Base-by-base conservation (phyloP, 1,140 invertebrate genomes). In the Venturia canescens region DNA sequence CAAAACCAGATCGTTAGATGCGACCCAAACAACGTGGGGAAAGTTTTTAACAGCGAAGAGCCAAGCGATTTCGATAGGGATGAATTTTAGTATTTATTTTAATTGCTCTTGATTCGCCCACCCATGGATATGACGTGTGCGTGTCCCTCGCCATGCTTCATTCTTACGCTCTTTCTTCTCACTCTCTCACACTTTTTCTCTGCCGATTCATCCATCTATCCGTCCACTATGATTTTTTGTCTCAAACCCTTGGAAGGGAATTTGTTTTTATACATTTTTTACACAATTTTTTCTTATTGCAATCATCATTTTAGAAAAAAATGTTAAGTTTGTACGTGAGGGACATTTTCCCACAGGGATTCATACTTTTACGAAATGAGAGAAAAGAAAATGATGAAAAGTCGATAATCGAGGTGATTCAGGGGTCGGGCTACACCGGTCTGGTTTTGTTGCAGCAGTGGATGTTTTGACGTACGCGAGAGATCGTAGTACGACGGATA, bases 1-100 rank as follows among this genome's bases (percentile, higher is more conserved):
- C 94, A 95, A 95, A 94, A 94, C 94, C 94, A 94, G 92, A 91
- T 86, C 82, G 85, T 91, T 89, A 91, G 87, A 83, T n/a, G 88
- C 82, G 86, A 88, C 86, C 86, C 85, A 72, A 71, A 79, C 50
- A 71, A 78, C 27, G 31, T 72, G 26, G 50, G 74, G 63, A 38
- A 23, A 69, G 53, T 34, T 71, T 57, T 80, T 67, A 69, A n/a
- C 29, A 69, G 50, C 50, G n/a, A 21, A 53, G 66, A 69, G 34
- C 72, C 29, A 79, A 72, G 69, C 69, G 48, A 69, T 29, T 78
- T 15, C 57, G 63, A 34, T 50, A 21, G 23, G 18, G 13, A 74
- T n/a, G 48, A 74, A 27, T n/a, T 53, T 53, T 53, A n/a, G 16
- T n/a, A 18, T 69, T 31, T 67, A 15, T 31, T 4, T 57, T 74